Base-by-base conservation (phyloP, 1,140 invertebrate genomes). In the Caenorhabditis tropicalis region DNA sequence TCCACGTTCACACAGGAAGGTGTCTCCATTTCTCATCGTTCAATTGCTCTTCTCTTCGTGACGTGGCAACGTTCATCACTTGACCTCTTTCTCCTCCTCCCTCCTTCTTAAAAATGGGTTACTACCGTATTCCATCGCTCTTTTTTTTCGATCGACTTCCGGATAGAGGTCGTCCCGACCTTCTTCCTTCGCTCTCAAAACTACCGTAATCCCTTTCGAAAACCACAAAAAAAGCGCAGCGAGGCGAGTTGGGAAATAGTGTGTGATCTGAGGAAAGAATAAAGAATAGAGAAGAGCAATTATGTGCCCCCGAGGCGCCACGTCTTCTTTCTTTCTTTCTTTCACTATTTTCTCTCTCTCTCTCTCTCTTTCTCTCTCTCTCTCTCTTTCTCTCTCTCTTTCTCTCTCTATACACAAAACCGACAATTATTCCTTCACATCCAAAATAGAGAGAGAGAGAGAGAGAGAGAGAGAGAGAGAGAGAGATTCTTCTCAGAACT, bases 341-440 rank as follows among this genome's bases (percentile, higher is more conserved):
- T n/a, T 24, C n/a, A n/a, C n/a, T n/a, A n/a, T n/a, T n/a, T n/a
- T n/a, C n/a, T n/a, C n/a, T n/a, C n/a, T n/a, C n/a, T n/a, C n/a
- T n/a, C n/a, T n/a, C n/a, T n/a, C n/a, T 74, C 65, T 74, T 31
- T 24, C 29, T 27, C 24, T 56, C 27, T 15, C 29, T 24, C 65
- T 74, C 36, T 24, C 19, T n/a, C 15, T 39, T 10, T 27, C 33
- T 70, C 19, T n/a, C 33, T 36, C 27, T 29, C 16, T 58, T 33
- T 33, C 60, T 70, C 33, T 74, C 33, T 74, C 3, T 12, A 74
- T 43, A 74, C 36, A 56, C 53, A 27, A 74, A 74, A 74, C 27
- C 65, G 65, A 74, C 65, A 74, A 74, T 74, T 74, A 74, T 74
- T 74, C 65, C 65, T 74, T 74, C 65, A 74, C 65, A 74, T 39